phyloP scores from a whole-genome alignment of 2,888 invertebrate genomes.

The Linyphia triangularis region DNA sequence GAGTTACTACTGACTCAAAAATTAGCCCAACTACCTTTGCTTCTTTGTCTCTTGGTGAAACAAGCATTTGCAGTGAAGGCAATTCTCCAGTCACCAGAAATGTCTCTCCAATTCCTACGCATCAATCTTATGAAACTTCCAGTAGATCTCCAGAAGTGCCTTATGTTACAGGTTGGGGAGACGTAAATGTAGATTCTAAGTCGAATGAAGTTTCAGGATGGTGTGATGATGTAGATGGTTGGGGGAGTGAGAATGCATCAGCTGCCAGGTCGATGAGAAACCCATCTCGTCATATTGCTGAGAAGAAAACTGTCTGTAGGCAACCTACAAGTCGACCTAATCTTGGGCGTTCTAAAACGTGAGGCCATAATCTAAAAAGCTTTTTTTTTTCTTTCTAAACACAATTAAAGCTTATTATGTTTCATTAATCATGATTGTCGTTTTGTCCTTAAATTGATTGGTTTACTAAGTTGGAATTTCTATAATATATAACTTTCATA shows the following conservation, averaged over 20 bases:
- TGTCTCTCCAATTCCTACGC: neutral
- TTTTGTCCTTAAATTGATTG: too few species aligned
- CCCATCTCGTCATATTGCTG: neutral
- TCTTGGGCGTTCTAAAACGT: neutral
- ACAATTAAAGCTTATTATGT: too few species aligned
- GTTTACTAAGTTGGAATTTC: too few species aligned
- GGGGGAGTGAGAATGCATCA: neutral
- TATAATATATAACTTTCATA: too few species aligned
- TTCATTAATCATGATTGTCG: too few species aligned
- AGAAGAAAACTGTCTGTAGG: neutral
- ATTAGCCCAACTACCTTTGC: too few species aligned
- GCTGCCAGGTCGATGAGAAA: slow-evolving; percentile 18
- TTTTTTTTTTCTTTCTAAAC: too few species aligned
- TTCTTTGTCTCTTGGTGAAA: neutral
- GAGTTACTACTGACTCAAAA: too few species aligned
- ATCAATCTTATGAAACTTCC: neutral
- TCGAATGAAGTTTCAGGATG: neutral
- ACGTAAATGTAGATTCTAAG: neutral
- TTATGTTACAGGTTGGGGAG: neutral
- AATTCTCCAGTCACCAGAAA: neutral
- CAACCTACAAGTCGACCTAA: slow-evolving; percentile 40
- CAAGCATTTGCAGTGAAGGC: neutral
- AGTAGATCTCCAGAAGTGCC: neutral
- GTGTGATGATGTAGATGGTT: slow-evolving; percentile 18
- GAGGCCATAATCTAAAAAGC: too few species aligned